These are phyloP conservation scores for Lateolabrax maculatus DNA, from an alignment of 2,797 vertebrate species.

Conservation along the genomic window DNA sequence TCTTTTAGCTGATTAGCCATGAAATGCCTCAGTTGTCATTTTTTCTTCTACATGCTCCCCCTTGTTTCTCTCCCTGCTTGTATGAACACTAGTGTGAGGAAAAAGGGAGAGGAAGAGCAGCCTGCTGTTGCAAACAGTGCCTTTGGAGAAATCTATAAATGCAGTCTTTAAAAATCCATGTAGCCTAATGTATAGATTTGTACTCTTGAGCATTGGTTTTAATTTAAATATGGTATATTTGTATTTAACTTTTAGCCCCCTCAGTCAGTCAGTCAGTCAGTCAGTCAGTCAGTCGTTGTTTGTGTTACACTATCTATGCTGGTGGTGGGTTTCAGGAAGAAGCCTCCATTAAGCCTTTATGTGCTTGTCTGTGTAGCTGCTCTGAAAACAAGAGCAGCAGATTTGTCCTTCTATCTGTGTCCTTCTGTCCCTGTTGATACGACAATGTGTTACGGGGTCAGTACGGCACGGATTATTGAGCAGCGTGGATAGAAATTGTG, in stretches of 20 bases:
- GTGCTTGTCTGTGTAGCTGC: slow-evolving; percentile 44
- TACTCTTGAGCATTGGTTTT: slow-evolving; percentile 74
- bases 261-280: slow-evolving; percentile 42
- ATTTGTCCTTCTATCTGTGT: slow-evolving; percentile 5
- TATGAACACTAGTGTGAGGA: slow-evolving; percentile 78
- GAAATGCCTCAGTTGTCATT: slow-evolving; percentile 78
- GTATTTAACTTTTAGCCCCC: slow-evolving; percentile 76
- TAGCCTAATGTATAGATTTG: slow-evolving; percentile 86
- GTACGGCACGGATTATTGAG: slow-evolving; percentile 26
- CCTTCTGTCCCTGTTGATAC: slow-evolving; percentile 16
- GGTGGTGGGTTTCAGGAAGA: slow-evolving; percentile 67
- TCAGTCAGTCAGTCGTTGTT: slow-evolving; percentile 49
- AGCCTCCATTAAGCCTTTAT: slow-evolving; percentile 54
- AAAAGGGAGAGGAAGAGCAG: slow-evolving; percentile 75
- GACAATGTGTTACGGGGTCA: no score
- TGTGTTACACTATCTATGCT: slow-evolving; percentile 74
- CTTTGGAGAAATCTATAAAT: slow-evolving; percentile 87
- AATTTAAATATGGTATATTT: slow-evolving; percentile 81
- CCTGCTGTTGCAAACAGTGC: slow-evolving; percentile 88
- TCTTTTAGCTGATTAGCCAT: slow-evolving; percentile 74
- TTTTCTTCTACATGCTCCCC: slow-evolving; percentile 59
- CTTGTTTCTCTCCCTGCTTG: slow-evolving; percentile 68
- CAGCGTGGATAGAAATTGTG: slow-evolving; percentile 45
- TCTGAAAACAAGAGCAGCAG: neutral
- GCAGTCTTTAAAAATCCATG: slow-evolving; percentile 85